Evolutionary conservation across 2,113 vertebrate species (phyloP).

Genomic region (Echinops telfairi): DNA sequence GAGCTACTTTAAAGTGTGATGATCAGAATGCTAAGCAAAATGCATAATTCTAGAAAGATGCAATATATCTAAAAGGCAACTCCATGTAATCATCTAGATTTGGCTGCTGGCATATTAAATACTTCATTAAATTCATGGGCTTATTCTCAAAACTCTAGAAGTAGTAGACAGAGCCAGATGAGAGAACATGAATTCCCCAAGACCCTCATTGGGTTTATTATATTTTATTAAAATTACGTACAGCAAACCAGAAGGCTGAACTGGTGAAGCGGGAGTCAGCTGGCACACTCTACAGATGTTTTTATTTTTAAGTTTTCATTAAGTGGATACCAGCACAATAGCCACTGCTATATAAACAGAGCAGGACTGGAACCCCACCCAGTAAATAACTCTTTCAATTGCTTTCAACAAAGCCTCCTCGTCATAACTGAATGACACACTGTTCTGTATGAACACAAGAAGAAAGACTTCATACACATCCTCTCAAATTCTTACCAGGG

Average conservation of each 20-base stretch:
- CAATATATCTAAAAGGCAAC: background rate
- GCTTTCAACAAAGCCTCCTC: slow-evolving; percentile 72
- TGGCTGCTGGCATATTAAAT: slow-evolving; percentile 47
- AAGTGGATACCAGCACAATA: slow-evolving; percentile 60
- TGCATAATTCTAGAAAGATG: background rate
- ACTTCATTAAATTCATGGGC: slow-evolving; percentile 66
- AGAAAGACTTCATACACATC: slow-evolving; percentile 72
- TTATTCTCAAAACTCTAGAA: slow-evolving; percentile 57
- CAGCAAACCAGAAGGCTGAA: slow-evolving; percentile 58
- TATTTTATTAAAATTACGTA: slow-evolving; percentile 71
- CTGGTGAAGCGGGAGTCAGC: background rate
- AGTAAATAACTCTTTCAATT: slow-evolving; percentile 70
- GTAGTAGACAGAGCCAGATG: slow-evolving; percentile 43
- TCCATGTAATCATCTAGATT: slow-evolving; percentile 47
- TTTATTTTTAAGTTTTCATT: slow-evolving; percentile 77
- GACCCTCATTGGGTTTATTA: slow-evolving; percentile 49
- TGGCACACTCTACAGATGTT: slow-evolving; percentile 76
- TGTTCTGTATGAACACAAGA: slow-evolving; percentile 70
- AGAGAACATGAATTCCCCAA: slow-evolving; percentile 62
- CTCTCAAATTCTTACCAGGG: slow-evolving; percentile 69
- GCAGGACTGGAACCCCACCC: slow-evolving; percentile 59
- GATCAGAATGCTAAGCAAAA: slow-evolving; percentile 41
- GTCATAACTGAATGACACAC: slow-evolving; percentile 69
- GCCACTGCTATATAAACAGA: slow-evolving; percentile 35
- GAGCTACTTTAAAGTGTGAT: background rate